phyloP scores from a whole-genome alignment of 2,888 invertebrate genomes.

The Camptogramma bilineatum region DNA sequence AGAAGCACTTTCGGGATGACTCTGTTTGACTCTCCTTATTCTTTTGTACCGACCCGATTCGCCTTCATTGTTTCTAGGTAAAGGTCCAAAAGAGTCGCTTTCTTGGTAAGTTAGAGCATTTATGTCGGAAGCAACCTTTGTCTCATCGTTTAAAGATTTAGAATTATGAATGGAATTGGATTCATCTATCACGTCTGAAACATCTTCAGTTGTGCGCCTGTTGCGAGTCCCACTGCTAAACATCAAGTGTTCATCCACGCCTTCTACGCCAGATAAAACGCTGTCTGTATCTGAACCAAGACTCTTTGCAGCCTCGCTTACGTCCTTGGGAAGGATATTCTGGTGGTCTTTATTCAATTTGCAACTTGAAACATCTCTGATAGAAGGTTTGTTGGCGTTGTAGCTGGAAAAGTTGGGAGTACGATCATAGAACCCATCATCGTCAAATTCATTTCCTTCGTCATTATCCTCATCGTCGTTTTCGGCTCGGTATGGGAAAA shows the following conservation, averaged over 20 bases:
- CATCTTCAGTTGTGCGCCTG: slow-evolving; percentile 54
- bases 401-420: slow-evolving; percentile 59
- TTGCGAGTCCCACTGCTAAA: slow-evolving; percentile 60
- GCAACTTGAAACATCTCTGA: slow-evolving; percentile 24
- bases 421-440: slow-evolving; percentile 78
- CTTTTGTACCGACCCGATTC: slow-evolving; percentile 72
- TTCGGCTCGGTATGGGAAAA: slow-evolving; percentile 67
- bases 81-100: slow-evolving; percentile 68
- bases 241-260: slow-evolving; percentile 76
- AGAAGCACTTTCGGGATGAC: slow-evolving; percentile 43
- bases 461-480: slow-evolving; percentile 77
- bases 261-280: slow-evolving; percentile 71
- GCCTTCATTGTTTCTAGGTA: slow-evolving; percentile 64
- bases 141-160: slow-evolving; percentile 50
- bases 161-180: slow-evolving; percentile 41
- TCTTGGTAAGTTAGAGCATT: slow-evolving; percentile 64
- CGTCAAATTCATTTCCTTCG: slow-evolving; percentile 81
- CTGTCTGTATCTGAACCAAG: slow-evolving; percentile 74
- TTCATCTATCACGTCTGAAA: slow-evolving; percentile 37
- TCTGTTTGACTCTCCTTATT: slow-evolving; percentile 68
- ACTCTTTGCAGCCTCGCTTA: slow-evolving; percentile 51
- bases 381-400: slow-evolving; percentile 47
- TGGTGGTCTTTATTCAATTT: slow-evolving; percentile 30
- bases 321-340: slow-evolving; percentile 18
- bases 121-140: slow-evolving; percentile 48